Percentiles rank a stretch among this genome's conserved stretches.
Conservation (phyloP, 2,797 vertebrate species). For the Gadopsis marmoratus region DNA sequence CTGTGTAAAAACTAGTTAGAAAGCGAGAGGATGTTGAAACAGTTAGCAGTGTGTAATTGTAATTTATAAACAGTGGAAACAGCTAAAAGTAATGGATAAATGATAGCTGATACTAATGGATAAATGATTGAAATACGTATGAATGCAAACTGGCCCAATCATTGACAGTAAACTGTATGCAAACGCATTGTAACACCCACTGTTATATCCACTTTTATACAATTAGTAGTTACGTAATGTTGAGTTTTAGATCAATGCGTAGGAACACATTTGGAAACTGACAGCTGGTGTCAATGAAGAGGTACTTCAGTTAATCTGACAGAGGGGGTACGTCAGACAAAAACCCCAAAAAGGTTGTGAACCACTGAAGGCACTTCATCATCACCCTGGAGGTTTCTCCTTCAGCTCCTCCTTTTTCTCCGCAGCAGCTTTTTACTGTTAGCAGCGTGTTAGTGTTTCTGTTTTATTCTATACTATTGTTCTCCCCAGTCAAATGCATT, state of each 20-base stretch:
- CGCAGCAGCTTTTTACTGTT: conserved; percentile 68
- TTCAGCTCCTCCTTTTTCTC: conserved; percentile 48
- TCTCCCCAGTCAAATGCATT: conserved; percentile 81
- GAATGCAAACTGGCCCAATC: neutral
- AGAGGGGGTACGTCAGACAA: neutral
- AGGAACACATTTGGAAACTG: neutral
- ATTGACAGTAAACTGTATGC: neutral
- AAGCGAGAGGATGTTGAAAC: neutral
- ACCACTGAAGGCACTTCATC: conserved; percentile 50
- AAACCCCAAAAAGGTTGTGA: conserved; percentile 12
- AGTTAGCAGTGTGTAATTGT: too few species aligned
- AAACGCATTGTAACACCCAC: neutral
- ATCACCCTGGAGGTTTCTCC: conserved; percentile 63
- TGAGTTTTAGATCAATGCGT: conserved; percentile 8
- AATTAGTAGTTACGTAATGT: neutral
- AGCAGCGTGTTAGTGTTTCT: conserved; percentile 71
- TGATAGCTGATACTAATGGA: neutral
- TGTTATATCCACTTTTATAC: neutral
- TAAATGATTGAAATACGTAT: neutral
- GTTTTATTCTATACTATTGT: conserved; percentile 82
- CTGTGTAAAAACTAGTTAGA: neutral
- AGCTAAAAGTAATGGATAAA: neutral
- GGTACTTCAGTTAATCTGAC: conserved; percentile 13
- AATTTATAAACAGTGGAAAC: too few species aligned
- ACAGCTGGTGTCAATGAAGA: neutral